Base-by-base conservation (phyloP, 2,888 invertebrate species). In the Tribolium freemani region DNA sequence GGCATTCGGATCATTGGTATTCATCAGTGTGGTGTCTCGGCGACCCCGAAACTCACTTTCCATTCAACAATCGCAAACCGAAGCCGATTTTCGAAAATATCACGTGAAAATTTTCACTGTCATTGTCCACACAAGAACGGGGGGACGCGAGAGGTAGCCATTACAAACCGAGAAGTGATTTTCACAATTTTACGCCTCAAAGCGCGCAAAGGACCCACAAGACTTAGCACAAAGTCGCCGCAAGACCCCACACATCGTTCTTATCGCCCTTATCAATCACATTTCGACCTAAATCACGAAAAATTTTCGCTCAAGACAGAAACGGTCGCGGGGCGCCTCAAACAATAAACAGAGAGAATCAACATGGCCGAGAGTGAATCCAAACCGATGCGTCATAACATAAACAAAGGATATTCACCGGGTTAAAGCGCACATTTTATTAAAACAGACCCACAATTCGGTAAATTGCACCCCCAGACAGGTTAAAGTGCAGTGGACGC, bases 121-220 rank as follows among this genome's bases (percentile, higher is more conserved):
- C 90, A 90, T 86, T 88, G 88, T 89, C 88, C 88, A 88, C 72
- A 88, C 71, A 88, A 89, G 88, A 88, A 88, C 90, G 89, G 90
- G 90, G 91, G 90, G 90, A 90, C 90, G 90, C 90, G 89, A 89
- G 89, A 89, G 89, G 88, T 89, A 89, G 90, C 90, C 90, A 90
- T 90, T 89, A 89, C 87, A 87, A 88, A 88, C 87, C 87, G 76
- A 74, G 57, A 69, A 72, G 72, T 58, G 71, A 77, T 75, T 77
- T 76, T 73, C 63, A 38, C 61, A 26, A 68, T 51, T 71, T 67
- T 30, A 64, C 26, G n/a, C 56, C 21, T 9, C 16, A 13, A 21
- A 9, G 6, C 58, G 44, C 8, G 20, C n/a, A 50, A 8, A 4
- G 5, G 9, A 38, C 30, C 63, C n/a, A 79, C 80, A 77, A 80